A percentile compares a stretch with the other conserved stretches of the same genome.
These are phyloP conservation scores for Xyliphius kryptos DNA, from an alignment of 2,113 vertebrate species.

Conservation along the genomic window DNA sequence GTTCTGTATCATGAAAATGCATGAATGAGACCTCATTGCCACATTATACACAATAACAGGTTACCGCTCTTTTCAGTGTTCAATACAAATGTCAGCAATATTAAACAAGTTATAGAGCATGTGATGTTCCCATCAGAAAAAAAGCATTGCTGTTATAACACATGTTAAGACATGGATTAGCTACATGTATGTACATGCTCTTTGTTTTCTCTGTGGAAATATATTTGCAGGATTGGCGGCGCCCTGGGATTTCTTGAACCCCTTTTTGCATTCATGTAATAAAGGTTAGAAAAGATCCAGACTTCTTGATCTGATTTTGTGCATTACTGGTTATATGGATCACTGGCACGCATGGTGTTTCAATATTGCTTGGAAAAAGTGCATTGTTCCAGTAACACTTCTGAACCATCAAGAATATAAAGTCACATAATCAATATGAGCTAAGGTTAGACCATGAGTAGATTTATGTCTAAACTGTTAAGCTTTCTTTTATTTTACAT, in stretches of 20 bases:
- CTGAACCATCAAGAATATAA: background rate
- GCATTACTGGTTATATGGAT: conserved; percentile 24
- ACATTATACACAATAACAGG: too few species aligned
- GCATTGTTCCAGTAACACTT: background rate
- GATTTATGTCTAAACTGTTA: too few species aligned
- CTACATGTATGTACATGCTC: conserved; percentile 20
- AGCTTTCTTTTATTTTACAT: too few species aligned
- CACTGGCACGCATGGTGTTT: background rate
- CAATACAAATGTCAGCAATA: too few species aligned
- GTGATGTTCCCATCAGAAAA: conserved; percentile 9
- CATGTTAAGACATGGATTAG: conserved; percentile 19
- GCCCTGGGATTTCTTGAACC: background rate
- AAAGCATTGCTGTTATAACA: too few species aligned
- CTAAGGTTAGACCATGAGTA: too few species aligned
- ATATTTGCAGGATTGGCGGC: conserved; percentile 14
- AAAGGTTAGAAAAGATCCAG: conserved; percentile 27
- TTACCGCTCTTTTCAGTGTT: too few species aligned
- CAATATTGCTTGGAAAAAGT: too few species aligned
- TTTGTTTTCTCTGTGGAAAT: conserved; percentile 4
- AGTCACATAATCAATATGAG: background rate
- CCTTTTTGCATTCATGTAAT: background rate
- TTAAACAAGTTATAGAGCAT: too few species aligned
- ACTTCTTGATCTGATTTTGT: conserved; percentile 56
- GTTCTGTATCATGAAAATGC: too few species aligned
- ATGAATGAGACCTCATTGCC: too few species aligned